Evolutionary conservation across 2,888 invertebrate species (phyloP).

Genomic region (Agrotis segetum): DNA sequence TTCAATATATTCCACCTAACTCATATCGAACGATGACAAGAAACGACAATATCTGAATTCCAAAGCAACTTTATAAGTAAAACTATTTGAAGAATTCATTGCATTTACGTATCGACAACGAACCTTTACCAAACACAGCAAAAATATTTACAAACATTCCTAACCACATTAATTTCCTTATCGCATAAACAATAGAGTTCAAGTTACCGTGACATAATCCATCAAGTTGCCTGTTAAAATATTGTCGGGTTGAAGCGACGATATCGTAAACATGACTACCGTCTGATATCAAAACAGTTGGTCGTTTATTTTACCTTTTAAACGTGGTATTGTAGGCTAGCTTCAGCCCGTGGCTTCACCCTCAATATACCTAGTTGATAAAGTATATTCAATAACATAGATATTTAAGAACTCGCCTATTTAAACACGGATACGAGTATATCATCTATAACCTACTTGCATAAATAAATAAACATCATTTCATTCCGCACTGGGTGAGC

Average conservation of each 20-base stretch:
- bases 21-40: background rate
- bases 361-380: background rate
- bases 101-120: background rate
- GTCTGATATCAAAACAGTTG: slow-evolving; percentile 71
- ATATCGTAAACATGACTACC: slow-evolving; percentile 55
- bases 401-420: no score
- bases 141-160: slow-evolving; percentile 21
- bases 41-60: background rate
- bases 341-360: background rate
- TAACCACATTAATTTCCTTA: slow-evolving; percentile 15
- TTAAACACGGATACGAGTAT: no score
- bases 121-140: slow-evolving; percentile 17
- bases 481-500: no score
- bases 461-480: no score
- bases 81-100: background rate
- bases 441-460: no score
- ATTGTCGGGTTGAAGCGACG: slow-evolving; percentile 29
- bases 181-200: slow-evolving; percentile 17
- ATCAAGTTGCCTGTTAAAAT: slow-evolving; percentile 15
- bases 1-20: no score
- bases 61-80: background rate
- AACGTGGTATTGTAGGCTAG: slow-evolving; percentile 31
- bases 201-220: slow-evolving; percentile 26
- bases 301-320: slow-evolving; percentile 68
- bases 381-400: no score